Conservation (phyloP, 2,113 vertebrate genomes). For the Callocephalon fimbriatum region DNA sequence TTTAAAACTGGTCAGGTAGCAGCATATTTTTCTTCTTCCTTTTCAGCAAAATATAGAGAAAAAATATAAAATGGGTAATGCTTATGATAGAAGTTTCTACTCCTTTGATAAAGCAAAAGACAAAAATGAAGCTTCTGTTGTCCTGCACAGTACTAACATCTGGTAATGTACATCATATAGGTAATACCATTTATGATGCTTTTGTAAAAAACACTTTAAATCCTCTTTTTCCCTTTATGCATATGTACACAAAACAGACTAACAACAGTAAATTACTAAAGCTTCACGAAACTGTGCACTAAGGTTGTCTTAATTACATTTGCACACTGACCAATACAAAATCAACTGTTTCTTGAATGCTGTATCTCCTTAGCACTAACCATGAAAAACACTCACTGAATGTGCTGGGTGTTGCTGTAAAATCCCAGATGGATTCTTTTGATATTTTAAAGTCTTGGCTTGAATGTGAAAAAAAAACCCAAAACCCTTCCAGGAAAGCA, state of each 20-base stretch:
- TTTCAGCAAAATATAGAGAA: neutral
- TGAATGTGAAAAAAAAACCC: neutral
- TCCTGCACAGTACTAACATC: neutral
- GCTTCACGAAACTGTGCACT: neutral
- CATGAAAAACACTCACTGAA: neutral
- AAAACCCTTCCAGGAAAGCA: neutral
- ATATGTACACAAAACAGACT: neutral
- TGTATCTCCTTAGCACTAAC: neutral
- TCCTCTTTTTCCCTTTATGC: neutral
- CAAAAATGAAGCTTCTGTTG: neutral
- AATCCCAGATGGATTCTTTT: neutral
- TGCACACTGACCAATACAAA: neutral
- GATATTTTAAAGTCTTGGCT: neutral
- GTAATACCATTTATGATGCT: neutral
- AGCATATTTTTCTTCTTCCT: neutral
- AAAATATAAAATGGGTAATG: neutral
- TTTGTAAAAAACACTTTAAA: neutral
- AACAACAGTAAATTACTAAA: neutral
- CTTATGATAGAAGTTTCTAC: neutral
- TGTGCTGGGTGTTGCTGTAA: neutral
- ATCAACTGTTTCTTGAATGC: neutral
- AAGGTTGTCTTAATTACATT: neutral
- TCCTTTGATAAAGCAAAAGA: neutral
- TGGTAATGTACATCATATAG: neutral
- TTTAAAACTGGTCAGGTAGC: neutral